Evolutionary conservation across 2,888 invertebrate species (phyloP), one percentile per base, ranked within the genome.

Genomic region (Willowsia nigromaculata): DNA sequence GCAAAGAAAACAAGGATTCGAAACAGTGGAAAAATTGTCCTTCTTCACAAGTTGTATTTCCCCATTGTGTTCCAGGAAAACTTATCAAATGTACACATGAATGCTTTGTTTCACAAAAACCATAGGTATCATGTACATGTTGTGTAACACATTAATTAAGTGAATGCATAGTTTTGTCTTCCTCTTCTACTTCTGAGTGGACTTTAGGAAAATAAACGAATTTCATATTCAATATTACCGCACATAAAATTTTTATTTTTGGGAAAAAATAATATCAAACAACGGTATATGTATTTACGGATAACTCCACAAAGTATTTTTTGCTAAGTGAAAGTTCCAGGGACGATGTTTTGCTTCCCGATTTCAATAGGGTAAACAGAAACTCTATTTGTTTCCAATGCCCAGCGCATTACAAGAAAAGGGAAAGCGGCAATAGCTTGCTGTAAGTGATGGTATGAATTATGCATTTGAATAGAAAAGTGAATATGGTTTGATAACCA

Each of bases 381-480:
- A 59, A 59, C 27, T 27, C n/a, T 11, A 59, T 59, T 59, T 59
- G 4, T 4, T 27, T 27, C 27, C 53, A 53, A 53, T 53, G n/a
- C 53, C 43, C 43, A 1, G 13, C 13, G 43, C 43, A 18, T 18
- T 53, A 13, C 53, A 53, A 53, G 53, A 4, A 53, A 18, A 53
- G 33, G 4, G n/a, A 33, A 56, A 78, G 13, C 30, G 81, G 62
- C 30, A 25, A 22, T 78, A 30, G 15, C 76, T 18, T 53, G 18
- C 11, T 37, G 53, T 83, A 68, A 27, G 65, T 71, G 53, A 50
- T 33, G 71, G 15, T 50, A 84, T 84, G 83, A 84, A 84, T 84
- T 84, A 84, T 84, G 83, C 40, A 84, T 84, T 84, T 50, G 53
- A 71, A 53, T 37, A 40, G 68, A 71, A 80, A 53, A 53, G 56